Percentiles rank a stretch among this genome's conserved stretches.
Conservation (phyloP, 2,113 vertebrate genomes). For the Bucco capensis region DNA sequence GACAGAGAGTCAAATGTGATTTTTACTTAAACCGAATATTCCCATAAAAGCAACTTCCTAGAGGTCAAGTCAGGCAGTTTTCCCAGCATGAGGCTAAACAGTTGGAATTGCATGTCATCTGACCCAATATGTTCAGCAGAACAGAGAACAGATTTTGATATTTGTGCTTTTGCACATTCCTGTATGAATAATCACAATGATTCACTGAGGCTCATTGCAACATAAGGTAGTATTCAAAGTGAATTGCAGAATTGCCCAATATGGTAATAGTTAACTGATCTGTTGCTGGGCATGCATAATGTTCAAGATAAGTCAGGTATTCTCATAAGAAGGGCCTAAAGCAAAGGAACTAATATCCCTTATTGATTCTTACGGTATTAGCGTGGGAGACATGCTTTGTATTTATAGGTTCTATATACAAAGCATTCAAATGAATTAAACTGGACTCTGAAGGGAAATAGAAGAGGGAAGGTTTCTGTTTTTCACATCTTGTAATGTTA, state of each 20-base stretch:
- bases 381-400: not conserved
- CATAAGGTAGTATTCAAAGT: constrained; percentile 21
- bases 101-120: not conserved
- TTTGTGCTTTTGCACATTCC: constrained; percentile 30
- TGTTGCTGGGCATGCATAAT: not conserved
- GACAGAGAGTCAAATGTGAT: not conserved
- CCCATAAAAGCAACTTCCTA: not conserved
- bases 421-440: not conserved
- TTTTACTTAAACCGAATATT: not conserved
- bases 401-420: not conserved
- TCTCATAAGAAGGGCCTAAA: not conserved
- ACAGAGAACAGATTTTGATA: constrained; percentile 35
- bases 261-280: not conserved
- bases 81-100: not conserved
- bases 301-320: not conserved
- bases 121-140: not conserved
- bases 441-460: not conserved
- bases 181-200: constrained; percentile 40
- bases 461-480: not conserved
- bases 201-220: constrained; percentile 28
- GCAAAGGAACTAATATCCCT: not conserved
- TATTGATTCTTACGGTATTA: not conserved
- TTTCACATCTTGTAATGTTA: not conserved
- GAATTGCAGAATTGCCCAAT: constrained; percentile 30
- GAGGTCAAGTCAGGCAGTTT: not conserved